phyloP scores from a whole-genome alignment of 2,797 vertebrate genomes.

The Clarias fuscus region DNA sequence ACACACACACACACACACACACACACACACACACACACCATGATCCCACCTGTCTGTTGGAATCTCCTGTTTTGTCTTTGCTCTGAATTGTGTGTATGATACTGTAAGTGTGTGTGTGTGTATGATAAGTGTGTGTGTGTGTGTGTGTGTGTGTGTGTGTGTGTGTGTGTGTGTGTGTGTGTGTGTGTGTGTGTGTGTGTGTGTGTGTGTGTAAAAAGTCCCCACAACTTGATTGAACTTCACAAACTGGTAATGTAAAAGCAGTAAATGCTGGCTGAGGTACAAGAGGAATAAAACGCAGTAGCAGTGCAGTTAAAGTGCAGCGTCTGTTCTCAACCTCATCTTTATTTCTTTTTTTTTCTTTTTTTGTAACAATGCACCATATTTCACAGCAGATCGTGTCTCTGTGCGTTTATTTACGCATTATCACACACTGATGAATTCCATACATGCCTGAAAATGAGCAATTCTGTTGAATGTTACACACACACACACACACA shows the following conservation, averaged over 20 bases:
- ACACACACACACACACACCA: no score
- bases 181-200: constrained; percentile 32
- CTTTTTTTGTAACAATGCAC: no score
- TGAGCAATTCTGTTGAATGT: neutral
- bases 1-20: no score
- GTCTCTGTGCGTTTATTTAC: neutral
- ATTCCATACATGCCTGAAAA: constrained; percentile 7
- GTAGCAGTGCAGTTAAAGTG: neutral
- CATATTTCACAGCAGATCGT: neutral
- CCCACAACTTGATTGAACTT: no score
- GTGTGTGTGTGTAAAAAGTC: constrained; percentile 26
- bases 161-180: constrained; percentile 23
- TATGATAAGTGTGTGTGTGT: constrained; percentile 1
- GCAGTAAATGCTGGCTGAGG: neutral
- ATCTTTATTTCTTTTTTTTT: neutral
- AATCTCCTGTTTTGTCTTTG: no score
- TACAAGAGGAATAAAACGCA: neutral
- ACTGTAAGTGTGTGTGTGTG: neutral
- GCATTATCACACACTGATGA: neutral
- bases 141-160: constrained; percentile 26
- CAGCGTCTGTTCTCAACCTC: neutral
- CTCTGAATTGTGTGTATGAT: no score
- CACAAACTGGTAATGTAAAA: neutral
- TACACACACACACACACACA: neutral
- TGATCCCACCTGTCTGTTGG: no score